Evolutionary conservation across 2,797 vertebrate genomes (phyloP).

Genomic region (Urocyon cinereoargenteus): DNA sequence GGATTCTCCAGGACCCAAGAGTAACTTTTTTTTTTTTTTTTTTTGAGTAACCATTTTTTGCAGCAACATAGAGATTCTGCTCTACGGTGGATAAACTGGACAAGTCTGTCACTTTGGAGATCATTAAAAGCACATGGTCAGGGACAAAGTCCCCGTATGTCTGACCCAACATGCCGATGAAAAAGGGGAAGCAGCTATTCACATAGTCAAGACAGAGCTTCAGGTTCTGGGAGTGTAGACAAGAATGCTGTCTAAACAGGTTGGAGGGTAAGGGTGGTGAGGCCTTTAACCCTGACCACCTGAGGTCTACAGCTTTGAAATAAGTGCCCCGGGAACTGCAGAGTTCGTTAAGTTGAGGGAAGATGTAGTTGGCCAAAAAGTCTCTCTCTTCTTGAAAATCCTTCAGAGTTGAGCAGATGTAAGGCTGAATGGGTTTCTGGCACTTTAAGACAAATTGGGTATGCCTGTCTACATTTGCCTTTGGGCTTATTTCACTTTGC

Average conservation of each 20-base stretch:
- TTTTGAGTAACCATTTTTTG: constrained; percentile 77
- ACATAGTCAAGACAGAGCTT: constrained; percentile 82
- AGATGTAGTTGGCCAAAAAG: constrained; percentile 72
- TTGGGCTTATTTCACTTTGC: neutral
- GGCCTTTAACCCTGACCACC: neutral
- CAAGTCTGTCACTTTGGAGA: neutral
- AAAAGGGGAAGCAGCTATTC: constrained; percentile 77
- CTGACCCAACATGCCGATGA: constrained; percentile 79
- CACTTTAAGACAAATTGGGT: neutral
- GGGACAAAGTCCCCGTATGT: constrained; percentile 74
- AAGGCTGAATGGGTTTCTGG: constrained; percentile 70
- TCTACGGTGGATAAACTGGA: constrained; percentile 73
- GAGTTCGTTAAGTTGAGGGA: constrained; percentile 83
- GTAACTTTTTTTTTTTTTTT: too few species aligned
- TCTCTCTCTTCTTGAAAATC: constrained; percentile 77
- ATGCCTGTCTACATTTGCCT: neutral
- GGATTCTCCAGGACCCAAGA: constrained; percentile 81
- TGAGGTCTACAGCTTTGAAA: constrained; percentile 83
- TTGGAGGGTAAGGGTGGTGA: neutral
- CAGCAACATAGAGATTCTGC: constrained; percentile 80
- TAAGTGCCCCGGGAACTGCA: constrained; percentile 64
- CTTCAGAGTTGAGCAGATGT: constrained; percentile 68
- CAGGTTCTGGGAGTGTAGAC: constrained; percentile 67
- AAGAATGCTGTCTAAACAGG: neutral
- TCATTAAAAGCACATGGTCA: neutral